phyloP scores from a whole-genome alignment of 1,140 invertebrate species.

The Halesus radiatus region DNA sequence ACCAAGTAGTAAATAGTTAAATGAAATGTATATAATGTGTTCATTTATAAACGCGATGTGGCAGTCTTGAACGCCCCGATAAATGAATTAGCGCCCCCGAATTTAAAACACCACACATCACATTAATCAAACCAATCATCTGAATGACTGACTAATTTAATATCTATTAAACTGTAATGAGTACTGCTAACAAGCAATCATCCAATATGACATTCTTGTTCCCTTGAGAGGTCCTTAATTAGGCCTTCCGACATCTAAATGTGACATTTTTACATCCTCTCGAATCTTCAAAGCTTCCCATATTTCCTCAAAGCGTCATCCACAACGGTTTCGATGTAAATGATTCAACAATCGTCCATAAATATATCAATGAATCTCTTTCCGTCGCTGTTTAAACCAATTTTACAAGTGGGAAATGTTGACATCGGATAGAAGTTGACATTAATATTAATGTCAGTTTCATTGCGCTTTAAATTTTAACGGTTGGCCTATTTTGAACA shows the following conservation, averaged over 20 bases:
- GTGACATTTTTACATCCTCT: neutral
- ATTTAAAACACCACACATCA: too few species aligned
- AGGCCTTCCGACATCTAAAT: neutral
- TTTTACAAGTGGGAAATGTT: slow-evolving; percentile 4
- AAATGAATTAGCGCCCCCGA: too few species aligned
- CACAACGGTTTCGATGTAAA: neutral
- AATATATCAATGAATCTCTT: neutral
- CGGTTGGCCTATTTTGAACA: slow-evolving; percentile 8
- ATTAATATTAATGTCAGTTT: neutral
- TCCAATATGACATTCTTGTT: neutral
- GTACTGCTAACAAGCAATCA: too few species aligned
- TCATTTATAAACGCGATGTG: too few species aligned
- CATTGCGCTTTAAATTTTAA: slow-evolving; percentile 20
- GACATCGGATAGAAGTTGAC: slow-evolving; percentile 1
- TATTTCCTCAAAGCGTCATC: neutral
- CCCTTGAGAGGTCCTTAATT: neutral
- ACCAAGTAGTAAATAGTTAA: too few species aligned
- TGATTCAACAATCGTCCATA: neutral
- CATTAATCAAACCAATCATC: too few species aligned
- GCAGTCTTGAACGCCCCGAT: too few species aligned
- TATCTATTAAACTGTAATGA: too few species aligned
- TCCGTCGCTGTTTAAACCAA: neutral
- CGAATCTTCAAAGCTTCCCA: neutral
- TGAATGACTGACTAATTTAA: too few species aligned
- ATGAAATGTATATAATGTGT: too few species aligned